Evolutionary conservation across 1,140 invertebrate genomes (phyloP).

Genomic region (Lordiphosa mommai): DNA sequence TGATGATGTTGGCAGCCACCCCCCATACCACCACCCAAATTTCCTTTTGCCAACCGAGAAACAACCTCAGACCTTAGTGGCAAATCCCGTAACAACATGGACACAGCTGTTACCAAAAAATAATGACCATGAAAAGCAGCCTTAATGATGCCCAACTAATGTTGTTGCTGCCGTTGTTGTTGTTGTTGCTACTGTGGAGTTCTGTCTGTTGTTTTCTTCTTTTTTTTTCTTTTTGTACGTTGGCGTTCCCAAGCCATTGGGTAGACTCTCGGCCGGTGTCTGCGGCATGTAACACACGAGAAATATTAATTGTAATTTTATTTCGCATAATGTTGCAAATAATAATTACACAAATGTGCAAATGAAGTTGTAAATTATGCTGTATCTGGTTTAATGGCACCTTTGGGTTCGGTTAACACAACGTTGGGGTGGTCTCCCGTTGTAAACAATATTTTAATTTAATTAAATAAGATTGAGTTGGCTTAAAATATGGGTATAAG

Average conservation of each 20-base stretch:
- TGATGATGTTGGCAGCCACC: constrained; percentile 50
- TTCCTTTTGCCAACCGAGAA: constrained; percentile 5
- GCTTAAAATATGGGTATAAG: too few relatives aligned
- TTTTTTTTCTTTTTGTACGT: background rate
- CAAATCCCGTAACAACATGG: constrained; percentile 69
- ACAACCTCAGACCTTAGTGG: constrained; percentile 34
- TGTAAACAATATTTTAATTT: background rate
- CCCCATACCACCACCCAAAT: constrained; percentile 14
- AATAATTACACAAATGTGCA: constrained; percentile 79
- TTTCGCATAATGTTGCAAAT: constrained; percentile 76
- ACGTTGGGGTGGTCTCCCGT: background rate
- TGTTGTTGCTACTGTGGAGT: constrained; percentile 14
- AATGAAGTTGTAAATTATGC: constrained; percentile 79
- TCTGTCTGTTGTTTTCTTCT: constrained; percentile 40
- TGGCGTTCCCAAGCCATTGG: constrained; percentile 13
- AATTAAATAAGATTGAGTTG: too few relatives aligned
- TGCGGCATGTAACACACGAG: constrained; percentile 56
- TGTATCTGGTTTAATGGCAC: constrained; percentile 72
- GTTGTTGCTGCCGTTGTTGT: constrained; percentile 38
- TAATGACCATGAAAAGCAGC: constrained; percentile 80
- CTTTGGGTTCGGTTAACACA: constrained; percentile 25
- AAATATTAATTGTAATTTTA: constrained; percentile 78
- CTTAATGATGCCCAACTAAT: constrained; percentile 79
- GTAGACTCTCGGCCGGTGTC: constrained; percentile 4
- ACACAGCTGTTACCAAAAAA: constrained; percentile 78